Percentiles rank a stretch among this genome's conserved stretches.
These are phyloP conservation scores for Synaphobranchus kaupii DNA, from an alignment of 2,797 vertebrate species.

Conservation along the genomic window DNA sequence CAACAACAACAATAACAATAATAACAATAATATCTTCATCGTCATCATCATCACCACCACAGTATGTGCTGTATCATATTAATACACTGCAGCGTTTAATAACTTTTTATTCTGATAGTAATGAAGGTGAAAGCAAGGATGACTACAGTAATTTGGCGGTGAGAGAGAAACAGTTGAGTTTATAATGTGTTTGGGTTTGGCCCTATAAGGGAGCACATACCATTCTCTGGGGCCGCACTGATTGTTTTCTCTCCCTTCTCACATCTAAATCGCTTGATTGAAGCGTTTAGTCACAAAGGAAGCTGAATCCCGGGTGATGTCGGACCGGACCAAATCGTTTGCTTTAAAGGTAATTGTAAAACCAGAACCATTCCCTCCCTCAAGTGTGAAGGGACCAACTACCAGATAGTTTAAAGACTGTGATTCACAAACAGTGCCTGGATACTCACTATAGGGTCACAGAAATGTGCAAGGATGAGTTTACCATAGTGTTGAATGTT, in stretches of 20 bases:
- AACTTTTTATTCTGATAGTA: neutral
- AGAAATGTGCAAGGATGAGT: neutral
- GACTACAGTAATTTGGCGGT: neutral
- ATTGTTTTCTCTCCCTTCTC: neutral
- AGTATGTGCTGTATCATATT: neutral
- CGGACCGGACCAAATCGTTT: neutral
- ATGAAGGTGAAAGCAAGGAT: neutral
- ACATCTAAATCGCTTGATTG: neutral
- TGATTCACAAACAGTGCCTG: neutral
- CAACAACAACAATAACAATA: neutral
- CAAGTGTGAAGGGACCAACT: neutral
- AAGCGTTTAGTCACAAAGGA: neutral
- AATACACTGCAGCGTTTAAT: neutral
- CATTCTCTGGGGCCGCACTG: neutral
- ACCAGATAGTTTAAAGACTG: neutral
- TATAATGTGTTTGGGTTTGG: neutral
- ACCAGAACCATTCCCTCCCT: neutral
- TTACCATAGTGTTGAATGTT: neutral
- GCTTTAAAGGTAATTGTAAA: neutral
- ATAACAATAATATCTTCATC: neutral
- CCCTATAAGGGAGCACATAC: neutral
- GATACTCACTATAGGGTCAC: neutral
- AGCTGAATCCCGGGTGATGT: neutral
- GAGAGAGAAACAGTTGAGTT: neutral
- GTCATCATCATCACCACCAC: neutral